These are phyloP conservation scores for Xanthia togata DNA, from an alignment of 2,888 invertebrate species.

Conservation along the genomic window DNA sequence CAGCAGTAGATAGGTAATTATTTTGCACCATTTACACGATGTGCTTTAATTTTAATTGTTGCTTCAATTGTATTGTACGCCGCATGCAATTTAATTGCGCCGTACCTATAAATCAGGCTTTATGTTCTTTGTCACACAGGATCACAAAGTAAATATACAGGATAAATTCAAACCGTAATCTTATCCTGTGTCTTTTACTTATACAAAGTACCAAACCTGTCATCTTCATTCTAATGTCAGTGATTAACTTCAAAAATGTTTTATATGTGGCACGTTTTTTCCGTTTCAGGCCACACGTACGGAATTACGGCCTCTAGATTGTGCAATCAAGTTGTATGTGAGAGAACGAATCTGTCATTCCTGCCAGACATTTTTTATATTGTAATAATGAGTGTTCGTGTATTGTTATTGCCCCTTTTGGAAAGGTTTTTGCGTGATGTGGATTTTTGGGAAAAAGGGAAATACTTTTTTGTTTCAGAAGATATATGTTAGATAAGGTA, in stretches of 20 bases:
- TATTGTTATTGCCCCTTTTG: slow-evolving; percentile 22
- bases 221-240: slow-evolving; percentile 9
- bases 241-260: slow-evolving; percentile 58
- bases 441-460: neutral
- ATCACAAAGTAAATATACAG: too few relatives aligned
- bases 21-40: too few relatives aligned
- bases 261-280: slow-evolving; percentile 49
- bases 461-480: neutral
- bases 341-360: slow-evolving; percentile 57
- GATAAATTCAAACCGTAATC: neutral
- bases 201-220: neutral
- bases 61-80: too few relatives aligned
- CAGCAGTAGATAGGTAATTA: too few relatives aligned
- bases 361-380: slow-evolving; percentile 42
- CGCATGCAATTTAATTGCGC: too few relatives aligned
- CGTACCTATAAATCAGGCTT: too few relatives aligned
- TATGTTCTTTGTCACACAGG: too few relatives aligned
- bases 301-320: slow-evolving; percentile 34
- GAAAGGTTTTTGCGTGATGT: neutral
- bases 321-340: slow-evolving; percentile 58
- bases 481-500: neutral
- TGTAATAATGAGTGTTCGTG: slow-evolving; percentile 50
- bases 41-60: too few relatives aligned
- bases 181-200: neutral
- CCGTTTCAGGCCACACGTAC: slow-evolving; percentile 47